Base-by-base conservation (phyloP, 2,888 invertebrate species). In the Apamea epomidion region DNA sequence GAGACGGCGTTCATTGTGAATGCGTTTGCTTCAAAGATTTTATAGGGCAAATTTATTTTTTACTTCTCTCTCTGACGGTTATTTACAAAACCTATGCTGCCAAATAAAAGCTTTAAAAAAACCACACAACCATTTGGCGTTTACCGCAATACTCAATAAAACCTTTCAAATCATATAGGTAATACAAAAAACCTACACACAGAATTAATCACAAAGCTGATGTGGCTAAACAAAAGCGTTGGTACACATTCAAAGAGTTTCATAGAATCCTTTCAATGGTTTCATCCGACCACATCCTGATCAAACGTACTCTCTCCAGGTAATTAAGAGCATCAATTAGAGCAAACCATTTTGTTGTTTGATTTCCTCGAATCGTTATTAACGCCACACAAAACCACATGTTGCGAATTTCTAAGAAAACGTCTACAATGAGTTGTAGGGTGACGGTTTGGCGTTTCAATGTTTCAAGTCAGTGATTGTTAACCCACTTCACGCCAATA, bases 1-100 rank as follows among this genome's bases (percentile, higher is more conserved):
- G 37, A 77, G 78, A 69, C 18, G 62, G 25, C 37, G 29, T 54
- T 76, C 83, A 48, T 69, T 83, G 62, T 77, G 77, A 62, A 60
- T 69, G 54, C 62, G 51, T 81, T 76, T 75, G 25, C 48, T 60
- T 67, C 76, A 12, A 51, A 67, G n/a, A 67, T 32, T 76, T 75
- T 45, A 10, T 69, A 54, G 6, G 25, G 42, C 12, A 45, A 73
- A 3, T 74, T 79, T 32, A n/a, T 32, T 70, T 45, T 74, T 81
- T 68, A 72, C 45, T 29, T 58, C 14, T 48, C 25, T 67, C 3
- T 60, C 29, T 42, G 21, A 32, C 0, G n/a, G 18, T 37, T n/a
- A 60, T 58, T 37, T 42, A 29, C 18, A 37, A 21, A 67, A 29
- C 4, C 7, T 74, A 5, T 42, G 25, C 5, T 25, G 5, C 29